These are phyloP conservation scores for Diorhabda carinulata DNA, from an alignment of 1,140 invertebrate genomes.

Conservation along the genomic window DNA sequence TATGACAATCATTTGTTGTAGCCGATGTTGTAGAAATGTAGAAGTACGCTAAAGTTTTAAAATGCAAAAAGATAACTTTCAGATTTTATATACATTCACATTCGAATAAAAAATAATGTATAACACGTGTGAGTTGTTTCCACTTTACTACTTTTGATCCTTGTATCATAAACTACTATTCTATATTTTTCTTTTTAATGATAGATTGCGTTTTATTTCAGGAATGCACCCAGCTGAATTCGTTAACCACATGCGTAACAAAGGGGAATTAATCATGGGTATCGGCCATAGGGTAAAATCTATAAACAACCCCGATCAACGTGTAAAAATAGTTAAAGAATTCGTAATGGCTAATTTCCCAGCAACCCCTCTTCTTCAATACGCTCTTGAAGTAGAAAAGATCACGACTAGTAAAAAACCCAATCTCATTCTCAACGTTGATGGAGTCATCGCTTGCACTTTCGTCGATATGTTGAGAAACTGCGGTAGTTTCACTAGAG, in stretches of 20 bases:
- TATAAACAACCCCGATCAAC: constrained; percentile 98
- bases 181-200: too few species aligned
- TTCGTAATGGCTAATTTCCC: constrained; percentile 94
- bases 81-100: too few species aligned
- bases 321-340: constrained; percentile 94
- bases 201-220: constrained; percentile 8
- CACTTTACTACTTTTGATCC: too few species aligned
- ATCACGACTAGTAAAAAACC: constrained; percentile 99
- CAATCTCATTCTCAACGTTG: constrained; percentile 98
- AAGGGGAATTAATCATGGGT: constrained; percentile 98
- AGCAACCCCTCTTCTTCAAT: constrained; percentile 85
- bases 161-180: too few species aligned
- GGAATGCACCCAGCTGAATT: constrained; percentile 95
- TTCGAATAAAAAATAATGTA: too few species aligned
- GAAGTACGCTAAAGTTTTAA: too few species aligned
- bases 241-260: constrained; percentile 95
- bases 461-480: constrained; percentile 96
- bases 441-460: constrained; percentile 94
- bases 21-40: too few species aligned
- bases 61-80: too few species aligned
- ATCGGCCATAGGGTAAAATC: constrained; percentile 97
- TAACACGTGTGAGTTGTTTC: too few species aligned
- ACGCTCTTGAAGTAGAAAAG: constrained; percentile 97
- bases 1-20: too few species aligned
- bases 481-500: constrained; percentile 90